Base-by-base conservation (phyloP, 2,797 vertebrate species). In the Argya squamiceps region DNA sequence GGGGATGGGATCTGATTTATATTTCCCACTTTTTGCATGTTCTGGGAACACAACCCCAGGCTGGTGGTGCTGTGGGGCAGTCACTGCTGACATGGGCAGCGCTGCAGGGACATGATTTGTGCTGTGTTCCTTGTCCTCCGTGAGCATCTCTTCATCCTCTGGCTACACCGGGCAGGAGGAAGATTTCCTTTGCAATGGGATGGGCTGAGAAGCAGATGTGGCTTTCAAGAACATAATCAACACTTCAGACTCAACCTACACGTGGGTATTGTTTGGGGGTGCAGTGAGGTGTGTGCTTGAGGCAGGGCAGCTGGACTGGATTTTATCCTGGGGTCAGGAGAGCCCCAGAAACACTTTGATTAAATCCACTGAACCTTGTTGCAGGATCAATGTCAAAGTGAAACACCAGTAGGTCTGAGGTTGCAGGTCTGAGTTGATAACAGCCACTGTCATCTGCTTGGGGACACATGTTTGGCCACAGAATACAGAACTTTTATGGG, bases 141-240 rank as follows among this genome's bases (percentile, higher is more conserved):
- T 4, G 21, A 39, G 30, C 36, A 30, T 82, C 58, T 56, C 37
- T 16, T 56, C 69, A 22, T 43, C 36, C 71, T 82, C 30, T 14
- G 26, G 29, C 55, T 41, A 16, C 7, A 18, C 22, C 29, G 10
- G 47, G 43, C 86, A 59, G 67, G 41, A 96, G n/a, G 79, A 63
- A 84, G 43, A 43, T 64, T 88, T 86, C 58, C 56, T 88, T 60
- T 84, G 73, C 80, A 56, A 20, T 74, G 55, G 26, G 32, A 37
- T 56, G 78, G 71, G 46, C 84, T 80, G 69, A 96, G 91, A 64
- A 52, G 70, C 64, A 95, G 88, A 87, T 90, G 47, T 89, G 81
- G 64, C 90, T 92, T 76, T 90, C 68, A 89, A 87, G 81, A 88
- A 75, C 43, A 36, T 71, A 76, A 93, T 41, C 74, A 93, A 37